Evolutionary conservation across 2,797 vertebrate genomes (phyloP), one percentile per base, ranked within the genome.

Genomic region (Pangasius mekongensis): DNA sequence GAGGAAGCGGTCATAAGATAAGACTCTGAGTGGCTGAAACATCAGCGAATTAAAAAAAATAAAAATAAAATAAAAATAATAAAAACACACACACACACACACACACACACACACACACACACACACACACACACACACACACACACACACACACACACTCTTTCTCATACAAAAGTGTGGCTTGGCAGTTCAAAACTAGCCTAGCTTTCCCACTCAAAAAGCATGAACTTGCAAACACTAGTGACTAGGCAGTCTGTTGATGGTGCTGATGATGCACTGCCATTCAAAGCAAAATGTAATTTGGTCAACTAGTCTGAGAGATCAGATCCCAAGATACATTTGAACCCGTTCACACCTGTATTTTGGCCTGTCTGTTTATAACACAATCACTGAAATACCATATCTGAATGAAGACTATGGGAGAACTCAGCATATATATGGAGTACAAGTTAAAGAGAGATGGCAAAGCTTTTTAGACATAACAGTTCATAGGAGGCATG

Each of bases 381-480:
- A 39, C 24, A 7, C 30, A 5, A 18, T 58, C 18, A 81, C 49
- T 67, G 18, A 22, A 67, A 33, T 49, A 30, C 11, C 16, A 60
- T 5, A 82, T 47, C 58, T 47, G 6, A 20, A 30, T 20, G 16
- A 4, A 52, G 18, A 22, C n/a, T 30, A 30, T 36, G 9, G 64
- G 7, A n/a, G 5, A 84, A 77, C 20, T 49, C 9, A 24, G 13
- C 27, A 49, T 58, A 62, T 20, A 2, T 11, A 52, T 18, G 20
- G 39, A 71, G 47, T 86, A 36, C 18, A 49, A 85, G 49, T 80
- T 87, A 87, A 56, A 24, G 64, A 52, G 58, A 81, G 47, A 89
- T 87, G 89, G 86, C 67, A 81, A 87, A 86, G 78, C 13, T 66
- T 56, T 73, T 84, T 67, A 90, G 87, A 83, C 74, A 66, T 66